Percentiles rank a stretch among this genome's conserved stretches.
phyloP scores from a whole-genome alignment of 2,797 vertebrate genomes.

The Nyctalus aviator region DNA sequence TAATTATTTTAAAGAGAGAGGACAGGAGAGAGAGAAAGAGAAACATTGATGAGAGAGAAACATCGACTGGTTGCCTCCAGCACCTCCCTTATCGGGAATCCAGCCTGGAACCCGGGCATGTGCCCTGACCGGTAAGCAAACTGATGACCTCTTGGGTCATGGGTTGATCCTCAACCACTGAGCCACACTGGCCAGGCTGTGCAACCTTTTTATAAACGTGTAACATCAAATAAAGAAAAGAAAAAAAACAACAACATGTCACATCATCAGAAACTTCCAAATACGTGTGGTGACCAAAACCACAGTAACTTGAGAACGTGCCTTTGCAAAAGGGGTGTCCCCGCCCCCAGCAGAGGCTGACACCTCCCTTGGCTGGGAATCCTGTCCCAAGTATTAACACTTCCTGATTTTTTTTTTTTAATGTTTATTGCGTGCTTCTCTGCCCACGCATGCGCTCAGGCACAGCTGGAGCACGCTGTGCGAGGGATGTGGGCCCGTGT shows the following conservation, averaged over 20 bases:
- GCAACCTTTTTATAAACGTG: neutral
- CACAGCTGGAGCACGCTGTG: neutral
- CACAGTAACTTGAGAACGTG: neutral
- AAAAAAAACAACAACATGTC: neutral
- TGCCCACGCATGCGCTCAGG: fast-evolving
- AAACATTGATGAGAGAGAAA: too few species aligned
- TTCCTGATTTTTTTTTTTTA: neutral
- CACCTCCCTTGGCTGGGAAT: neutral
- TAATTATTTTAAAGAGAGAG: too few species aligned
- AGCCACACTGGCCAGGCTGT: too few species aligned
- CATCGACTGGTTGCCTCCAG: too few species aligned
- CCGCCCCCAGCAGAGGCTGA: neutral
- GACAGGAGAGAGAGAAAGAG: too few species aligned
- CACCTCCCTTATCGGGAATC: too few species aligned
- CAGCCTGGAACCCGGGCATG: too few species aligned
- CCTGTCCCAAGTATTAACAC: neutral
- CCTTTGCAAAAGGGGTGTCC: neutral
- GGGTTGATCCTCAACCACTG: too few species aligned
- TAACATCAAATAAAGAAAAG: neutral
- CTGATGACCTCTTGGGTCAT: too few species aligned
- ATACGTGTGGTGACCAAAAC: neutral
- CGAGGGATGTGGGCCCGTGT: fast-evolving
- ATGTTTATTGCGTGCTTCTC: neutral
- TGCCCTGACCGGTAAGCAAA: too few species aligned
- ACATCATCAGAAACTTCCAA: conserved; percentile 46